phyloP scores from a whole-genome alignment of 2,888 invertebrate genomes.

The Lasioglossum zephyrum region DNA sequence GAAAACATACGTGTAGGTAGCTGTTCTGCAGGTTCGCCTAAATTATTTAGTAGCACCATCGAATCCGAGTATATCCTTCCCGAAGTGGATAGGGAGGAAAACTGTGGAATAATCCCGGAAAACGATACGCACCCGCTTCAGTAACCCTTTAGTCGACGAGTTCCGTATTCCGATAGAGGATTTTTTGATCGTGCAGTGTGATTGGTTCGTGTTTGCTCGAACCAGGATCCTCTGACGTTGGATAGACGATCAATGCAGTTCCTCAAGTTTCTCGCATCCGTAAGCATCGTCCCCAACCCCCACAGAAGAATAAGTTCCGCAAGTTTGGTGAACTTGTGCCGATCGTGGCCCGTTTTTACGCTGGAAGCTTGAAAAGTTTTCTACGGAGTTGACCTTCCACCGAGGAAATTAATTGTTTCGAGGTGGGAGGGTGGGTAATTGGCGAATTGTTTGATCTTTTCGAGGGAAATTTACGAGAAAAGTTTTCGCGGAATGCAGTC shows the following conservation, averaged over 20 bases:
- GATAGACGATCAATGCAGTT: background rate
- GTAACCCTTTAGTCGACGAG: background rate
- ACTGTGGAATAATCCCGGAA: background rate
- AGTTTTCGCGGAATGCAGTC: background rate
- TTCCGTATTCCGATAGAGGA: background rate
- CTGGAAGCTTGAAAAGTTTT: background rate
- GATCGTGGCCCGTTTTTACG: background rate
- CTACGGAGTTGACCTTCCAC: background rate
- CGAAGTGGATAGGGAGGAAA: no score
- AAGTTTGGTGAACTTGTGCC: constrained; percentile 11
- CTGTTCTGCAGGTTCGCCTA: background rate
- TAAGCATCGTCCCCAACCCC: background rate
- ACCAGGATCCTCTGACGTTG: constrained; percentile 6
- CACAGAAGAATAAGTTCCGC: background rate
- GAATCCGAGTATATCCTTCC: background rate
- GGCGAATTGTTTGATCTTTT: background rate
- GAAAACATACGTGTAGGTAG: no score
- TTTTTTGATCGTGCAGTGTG: background rate
- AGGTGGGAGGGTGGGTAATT: background rate
- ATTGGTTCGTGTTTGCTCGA: background rate
- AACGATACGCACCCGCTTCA: background rate
- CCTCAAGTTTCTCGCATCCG: background rate
- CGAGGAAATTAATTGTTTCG: constrained; percentile 19
- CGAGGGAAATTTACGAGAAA: background rate
- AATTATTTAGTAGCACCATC: background rate